Evolutionary conservation across 2,888 invertebrate species (phyloP).

Genomic region (Ethmia dodecea): DNA sequence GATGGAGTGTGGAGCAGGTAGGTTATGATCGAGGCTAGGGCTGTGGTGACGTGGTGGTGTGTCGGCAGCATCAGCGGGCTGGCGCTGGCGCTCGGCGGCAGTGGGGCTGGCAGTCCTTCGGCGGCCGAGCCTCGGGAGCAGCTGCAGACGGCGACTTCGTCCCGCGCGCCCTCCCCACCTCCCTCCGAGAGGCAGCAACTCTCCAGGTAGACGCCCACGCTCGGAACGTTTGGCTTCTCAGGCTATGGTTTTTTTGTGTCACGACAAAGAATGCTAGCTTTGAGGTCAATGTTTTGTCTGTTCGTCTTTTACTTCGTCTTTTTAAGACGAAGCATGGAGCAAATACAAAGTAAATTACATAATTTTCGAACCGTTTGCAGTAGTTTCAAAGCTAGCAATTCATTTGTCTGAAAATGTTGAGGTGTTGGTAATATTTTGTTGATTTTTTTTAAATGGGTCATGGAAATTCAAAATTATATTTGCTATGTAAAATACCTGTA

Average conservation of each 20-base stretch:
- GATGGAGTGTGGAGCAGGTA: conserved; percentile 66
- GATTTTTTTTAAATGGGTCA: conserved; percentile 15
- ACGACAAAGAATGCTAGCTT: conserved; percentile 39
- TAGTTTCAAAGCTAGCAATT: conserved; percentile 38
- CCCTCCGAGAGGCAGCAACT: conserved; percentile 66
- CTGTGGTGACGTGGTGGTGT: conserved; percentile 75
- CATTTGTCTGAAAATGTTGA: conserved; percentile 31
- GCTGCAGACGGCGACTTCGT: conserved; percentile 55
- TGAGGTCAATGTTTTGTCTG: conserved; percentile 2
- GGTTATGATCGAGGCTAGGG: conserved; percentile 57
- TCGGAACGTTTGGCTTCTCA: conserved; percentile 62
- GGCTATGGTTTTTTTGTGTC: conserved; percentile 48
- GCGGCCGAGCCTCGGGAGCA: conserved; percentile 42
- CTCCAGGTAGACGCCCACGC: conserved; percentile 72
- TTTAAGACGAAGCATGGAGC: not conserved
- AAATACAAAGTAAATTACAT: not conserved
- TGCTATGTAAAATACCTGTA: conserved; percentile 29
- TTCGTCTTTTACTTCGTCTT: no score
- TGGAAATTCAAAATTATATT: conserved; percentile 30
- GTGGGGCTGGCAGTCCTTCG: conserved; percentile 61
- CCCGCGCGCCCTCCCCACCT: conserved; percentile 66
- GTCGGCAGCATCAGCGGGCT: conserved; percentile 77
- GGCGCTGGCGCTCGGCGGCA: conserved; percentile 76
- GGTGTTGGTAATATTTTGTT: conserved; percentile 47
- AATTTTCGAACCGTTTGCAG: no score